Base-by-base conservation (phyloP, 2,888 invertebrate species). In the Athetis lepigone region DNA sequence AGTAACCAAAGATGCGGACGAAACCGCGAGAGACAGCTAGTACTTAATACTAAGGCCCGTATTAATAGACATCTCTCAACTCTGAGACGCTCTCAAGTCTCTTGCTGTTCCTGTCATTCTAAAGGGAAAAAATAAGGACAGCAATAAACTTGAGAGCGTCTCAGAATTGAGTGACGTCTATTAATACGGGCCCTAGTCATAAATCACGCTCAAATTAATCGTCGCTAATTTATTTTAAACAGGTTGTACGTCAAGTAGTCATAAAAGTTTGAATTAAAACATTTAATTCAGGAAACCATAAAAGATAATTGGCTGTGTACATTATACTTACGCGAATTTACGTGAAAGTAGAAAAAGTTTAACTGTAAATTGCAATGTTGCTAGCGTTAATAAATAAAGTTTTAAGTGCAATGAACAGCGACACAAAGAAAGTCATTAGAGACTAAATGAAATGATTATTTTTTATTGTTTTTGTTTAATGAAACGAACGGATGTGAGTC, bases 271-370 rank as follows among this genome's bases (percentile, higher is more conserved):
- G 33, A 50, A 56, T 54, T 39, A 36, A 55, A 27, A 19, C 23
- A 47, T 40, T 45, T 52, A 18, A 70, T 58, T 63, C 70, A 60
- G 49, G 55, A 69, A 65, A 59, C 61, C 57, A 73, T 70, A 70
- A 68, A 76, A 77, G 50, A 46, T 81, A 80, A 79, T 79, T 81
- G 75, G 77, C 70, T 70, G 71, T 61, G 71, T 70, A 58, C 46
- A 65, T 63, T 63, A 52, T 70, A 57, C 58, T 42, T 61, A 59
- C 63, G 57, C 47, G 59, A 54, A 45, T 70, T 79, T 47, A 40
- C 64, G 80, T 75, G 80, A 80, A 80, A 80, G 80, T 77, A 56
- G 78, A 79, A 81, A 81, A 80, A 80, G 74, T 75, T 56, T 67
- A 78, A 76, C 77, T 70, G 81, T 79, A 67, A 56, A 65, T 69